Percentiles rank a stretch among this genome's conserved stretches.
These are phyloP conservation scores for Silurus aristotelis DNA, from an alignment of 2,797 vertebrate genomes.

Conservation along the genomic window DNA sequence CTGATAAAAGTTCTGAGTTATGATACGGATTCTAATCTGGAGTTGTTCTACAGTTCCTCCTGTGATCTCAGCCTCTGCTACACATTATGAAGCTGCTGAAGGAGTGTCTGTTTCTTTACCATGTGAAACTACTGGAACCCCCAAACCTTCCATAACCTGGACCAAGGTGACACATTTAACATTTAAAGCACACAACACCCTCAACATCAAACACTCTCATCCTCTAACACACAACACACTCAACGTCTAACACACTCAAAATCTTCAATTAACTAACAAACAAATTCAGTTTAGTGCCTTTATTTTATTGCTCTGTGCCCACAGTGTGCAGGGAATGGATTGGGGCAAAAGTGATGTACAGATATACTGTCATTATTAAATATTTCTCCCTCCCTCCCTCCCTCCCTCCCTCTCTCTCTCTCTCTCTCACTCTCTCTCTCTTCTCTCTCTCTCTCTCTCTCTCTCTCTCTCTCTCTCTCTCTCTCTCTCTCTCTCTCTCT, in stretches of 20 bases:
- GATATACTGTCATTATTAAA: slow-evolving; percentile 3
- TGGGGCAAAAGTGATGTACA: neutral
- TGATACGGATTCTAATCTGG: slow-evolving; percentile 37
- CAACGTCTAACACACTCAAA: no score
- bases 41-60: slow-evolving; percentile 80
- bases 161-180: slow-evolving; percentile 78
- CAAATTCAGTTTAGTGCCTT: no score
- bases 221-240: no score
- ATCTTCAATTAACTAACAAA: no score
- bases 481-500: slow-evolving; percentile 26
- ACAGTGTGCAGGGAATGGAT: neutral
- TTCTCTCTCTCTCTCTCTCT: slow-evolving; percentile 1
- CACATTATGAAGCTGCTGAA: slow-evolving; percentile 80
- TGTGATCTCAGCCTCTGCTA: slow-evolving; percentile 79
- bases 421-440: slow-evolving; percentile 25
- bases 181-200: neutral
- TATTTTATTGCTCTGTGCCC: neutral
- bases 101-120: slow-evolving; percentile 75
- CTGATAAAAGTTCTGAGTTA: neutral
- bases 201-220: no score
- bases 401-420: neutral
- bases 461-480: slow-evolving; percentile 4
- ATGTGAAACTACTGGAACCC: slow-evolving; percentile 80
- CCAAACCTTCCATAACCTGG: slow-evolving; percentile 83
- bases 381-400: neutral